These are phyloP conservation scores for Anabacerthia variegaticeps DNA, from an alignment of 2,797 vertebrate genomes.

Conservation along the genomic window DNA sequence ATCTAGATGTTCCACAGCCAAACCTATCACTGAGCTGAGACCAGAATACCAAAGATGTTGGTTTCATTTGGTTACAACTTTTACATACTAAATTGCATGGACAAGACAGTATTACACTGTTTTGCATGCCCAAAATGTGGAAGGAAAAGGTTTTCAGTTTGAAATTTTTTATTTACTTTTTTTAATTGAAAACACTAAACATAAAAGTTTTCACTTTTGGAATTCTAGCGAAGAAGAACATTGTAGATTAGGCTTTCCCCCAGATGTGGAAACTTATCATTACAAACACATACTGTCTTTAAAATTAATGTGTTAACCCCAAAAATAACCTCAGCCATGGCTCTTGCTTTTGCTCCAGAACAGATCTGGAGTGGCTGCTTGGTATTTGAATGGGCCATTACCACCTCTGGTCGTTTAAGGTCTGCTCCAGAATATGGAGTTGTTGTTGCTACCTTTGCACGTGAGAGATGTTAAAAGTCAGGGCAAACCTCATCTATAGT, in stretches of 20 bases:
- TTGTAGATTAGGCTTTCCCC: neutral
- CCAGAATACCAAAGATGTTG: neutral
- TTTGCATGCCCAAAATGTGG: neutral
- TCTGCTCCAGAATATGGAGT: neutral
- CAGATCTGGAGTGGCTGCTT: neutral
- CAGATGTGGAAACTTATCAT: neutral
- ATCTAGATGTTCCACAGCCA: neutral
- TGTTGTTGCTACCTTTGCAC: neutral
- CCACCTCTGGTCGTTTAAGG: neutral
- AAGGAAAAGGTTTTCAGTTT: neutral
- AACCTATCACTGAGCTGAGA: neutral
- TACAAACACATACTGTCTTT: neutral
- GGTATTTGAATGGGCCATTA: neutral
- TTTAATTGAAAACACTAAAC: neutral
- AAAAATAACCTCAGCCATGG: neutral
- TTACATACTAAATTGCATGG: neutral
- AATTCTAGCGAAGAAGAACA: neutral
- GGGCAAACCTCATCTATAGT: neutral
- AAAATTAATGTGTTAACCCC: neutral
- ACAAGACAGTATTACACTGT: neutral
- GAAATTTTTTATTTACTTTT: rapidly evolving
- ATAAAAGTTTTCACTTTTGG: neutral
- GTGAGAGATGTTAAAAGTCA: neutral
- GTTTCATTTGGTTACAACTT: neutral
- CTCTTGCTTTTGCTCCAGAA: neutral